Percentiles rank a stretch among this genome's conserved stretches.
Conservation (phyloP, 1,140 invertebrate genomes). For the Pararge aegeria region DNA sequence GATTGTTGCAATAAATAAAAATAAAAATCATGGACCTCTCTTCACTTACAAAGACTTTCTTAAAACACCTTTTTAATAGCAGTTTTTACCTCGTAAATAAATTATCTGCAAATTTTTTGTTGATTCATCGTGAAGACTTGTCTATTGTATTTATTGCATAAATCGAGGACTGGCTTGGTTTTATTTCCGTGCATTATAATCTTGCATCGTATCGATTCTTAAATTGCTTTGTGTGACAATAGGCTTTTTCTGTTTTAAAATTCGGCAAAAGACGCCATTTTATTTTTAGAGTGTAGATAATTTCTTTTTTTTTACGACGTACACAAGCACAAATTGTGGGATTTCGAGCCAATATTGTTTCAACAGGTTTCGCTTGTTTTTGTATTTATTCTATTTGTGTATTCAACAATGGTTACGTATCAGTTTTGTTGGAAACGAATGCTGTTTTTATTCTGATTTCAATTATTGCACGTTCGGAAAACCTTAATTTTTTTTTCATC, state of each 20-base stretch:
- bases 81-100: no score
- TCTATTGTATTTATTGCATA: constrained; percentile 45
- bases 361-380: constrained; percentile 28
- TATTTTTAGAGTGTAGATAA: constrained; percentile 12
- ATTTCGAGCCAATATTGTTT: constrained; percentile 26
- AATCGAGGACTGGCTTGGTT: constrained; percentile 59
- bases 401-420: constrained; percentile 31
- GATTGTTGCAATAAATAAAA: constrained; percentile 30
- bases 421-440: constrained; percentile 18
- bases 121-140: background rate
- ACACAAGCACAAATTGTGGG: constrained; percentile 16
- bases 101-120: background rate
- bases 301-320: constrained; percentile 8
- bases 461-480: constrained; percentile 13
- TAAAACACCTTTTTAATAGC: background rate
- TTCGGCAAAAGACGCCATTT: constrained; percentile 17
- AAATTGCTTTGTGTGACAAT: constrained; percentile 24
- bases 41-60: background rate
- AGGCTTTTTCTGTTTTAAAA: constrained; percentile 25
- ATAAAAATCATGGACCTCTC: background rate
- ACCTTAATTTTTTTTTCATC: constrained; percentile 8
- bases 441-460: constrained; percentile 24
- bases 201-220: constrained; percentile 48
- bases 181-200: constrained; percentile 56
- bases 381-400: constrained; percentile 22